These are phyloP conservation scores for Sarcophaga rosellei DNA, from an alignment of 2,888 invertebrate species.

Conservation along the genomic window DNA sequence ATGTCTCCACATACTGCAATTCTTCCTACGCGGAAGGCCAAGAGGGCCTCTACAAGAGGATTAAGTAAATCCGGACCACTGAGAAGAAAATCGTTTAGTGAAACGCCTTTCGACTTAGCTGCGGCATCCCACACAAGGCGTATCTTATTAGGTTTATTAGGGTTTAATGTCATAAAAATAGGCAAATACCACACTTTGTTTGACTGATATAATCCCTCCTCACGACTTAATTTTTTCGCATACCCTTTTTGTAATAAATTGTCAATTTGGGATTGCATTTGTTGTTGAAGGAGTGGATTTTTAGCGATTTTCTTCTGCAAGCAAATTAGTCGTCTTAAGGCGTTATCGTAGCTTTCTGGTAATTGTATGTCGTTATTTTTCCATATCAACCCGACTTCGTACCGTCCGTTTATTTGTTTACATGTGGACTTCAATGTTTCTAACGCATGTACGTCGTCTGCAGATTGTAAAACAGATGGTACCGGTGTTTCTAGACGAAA, in stretches of 20 bases:
- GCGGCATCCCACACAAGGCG: conserved; percentile 76
- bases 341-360: conserved; percentile 34
- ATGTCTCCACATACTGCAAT: conserved; percentile 64
- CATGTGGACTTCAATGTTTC: conserved; percentile 59
- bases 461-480: background rate
- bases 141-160: conserved; percentile 69
- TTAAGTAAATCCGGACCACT: conserved; percentile 57
- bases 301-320: conserved; percentile 30
- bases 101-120: conserved; percentile 70
- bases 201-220: background rate
- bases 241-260: conserved; percentile 8
- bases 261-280: conserved; percentile 30
- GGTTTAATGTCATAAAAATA: conserved; percentile 45
- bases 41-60: conserved; percentile 65
- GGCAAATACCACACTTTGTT: no score
- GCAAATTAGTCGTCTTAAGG: conserved; percentile 28
- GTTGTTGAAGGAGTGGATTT: conserved; percentile 9
- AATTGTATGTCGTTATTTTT: no score
- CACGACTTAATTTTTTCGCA: conserved; percentile 21
- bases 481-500: conserved; percentile 40
- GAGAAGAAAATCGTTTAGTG: conserved; percentile 71
- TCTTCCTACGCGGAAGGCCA: conserved; percentile 55
- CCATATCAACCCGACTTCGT: no score
- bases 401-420: conserved; percentile 9
- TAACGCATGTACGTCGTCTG: conserved; percentile 24